Evolutionary conservation across 2,888 invertebrate genomes (phyloP).

Genomic region (Drosophila mayaguana): DNA sequence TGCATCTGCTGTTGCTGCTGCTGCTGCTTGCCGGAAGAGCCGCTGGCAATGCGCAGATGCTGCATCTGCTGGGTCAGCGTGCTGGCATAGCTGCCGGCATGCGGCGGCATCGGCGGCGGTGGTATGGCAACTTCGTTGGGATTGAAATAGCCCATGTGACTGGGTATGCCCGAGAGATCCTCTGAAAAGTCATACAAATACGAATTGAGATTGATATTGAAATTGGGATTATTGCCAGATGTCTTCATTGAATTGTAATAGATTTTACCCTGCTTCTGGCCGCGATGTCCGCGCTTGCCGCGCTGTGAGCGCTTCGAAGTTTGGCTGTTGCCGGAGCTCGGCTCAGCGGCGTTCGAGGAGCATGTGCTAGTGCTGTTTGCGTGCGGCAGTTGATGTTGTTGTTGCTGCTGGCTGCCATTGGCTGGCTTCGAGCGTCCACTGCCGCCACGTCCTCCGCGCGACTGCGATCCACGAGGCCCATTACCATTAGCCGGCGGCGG

Average conservation of each 20-base stretch:
- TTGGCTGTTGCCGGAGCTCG: conserved; percentile 8
- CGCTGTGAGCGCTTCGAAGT: conserved; percentile 65
- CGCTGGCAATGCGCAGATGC: conserved; percentile 64
- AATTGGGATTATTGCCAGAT: conserved; percentile 5
- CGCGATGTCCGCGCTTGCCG: conserved; percentile 63
- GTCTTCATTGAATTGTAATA: conserved; percentile 12
- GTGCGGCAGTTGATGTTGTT: conserved; percentile 28
- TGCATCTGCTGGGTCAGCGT: conserved; percentile 80
- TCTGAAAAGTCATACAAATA: conserved; percentile 35
- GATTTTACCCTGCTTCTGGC: conserved; percentile 66
- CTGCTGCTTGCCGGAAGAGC: conserved; percentile 32
- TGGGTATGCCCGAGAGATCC: conserved; percentile 80
- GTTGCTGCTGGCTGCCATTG: conserved; percentile 27
- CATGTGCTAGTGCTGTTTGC: conserved; percentile 41
- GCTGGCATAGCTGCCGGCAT: conserved; percentile 66
- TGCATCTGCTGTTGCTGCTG: conserved; percentile 42
- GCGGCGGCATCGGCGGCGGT: conserved; percentile 56
- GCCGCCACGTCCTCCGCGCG: conserved; percentile 53
- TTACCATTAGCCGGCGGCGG: conserved; percentile 11
- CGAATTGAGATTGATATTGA: not conserved
- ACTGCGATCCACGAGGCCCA: conserved; percentile 25
- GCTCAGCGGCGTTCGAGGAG: conserved; percentile 32
- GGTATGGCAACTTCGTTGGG: conserved; percentile 80
- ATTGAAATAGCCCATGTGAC: conserved; percentile 83
- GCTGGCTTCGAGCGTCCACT: conserved; percentile 55